Base-by-base conservation (phyloP, 2,888 invertebrate species). In the Euplagia quadripunctaria region DNA sequence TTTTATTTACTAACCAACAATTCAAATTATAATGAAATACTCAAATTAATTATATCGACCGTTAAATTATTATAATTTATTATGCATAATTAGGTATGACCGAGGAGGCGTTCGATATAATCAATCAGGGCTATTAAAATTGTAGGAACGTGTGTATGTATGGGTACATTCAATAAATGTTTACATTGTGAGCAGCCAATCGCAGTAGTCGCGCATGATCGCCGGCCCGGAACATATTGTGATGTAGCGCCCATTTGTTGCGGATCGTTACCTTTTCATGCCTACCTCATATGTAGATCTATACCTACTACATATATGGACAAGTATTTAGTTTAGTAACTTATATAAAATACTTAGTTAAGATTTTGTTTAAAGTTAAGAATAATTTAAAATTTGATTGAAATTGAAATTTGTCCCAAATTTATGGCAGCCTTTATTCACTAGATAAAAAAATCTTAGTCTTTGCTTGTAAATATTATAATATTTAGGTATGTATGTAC, bases 121-220 rank as follows among this genome's bases (percentile, higher is more conserved):
- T 88, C 87, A 83, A 88, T 88, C 84, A 87, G 79, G 75, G 74
- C 72, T 78, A 84, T 80, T 83, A 84, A 81, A 79, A 80, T 81
- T 79, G 81, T 77, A 76, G 74, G 64, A 71, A 72, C 66, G 64
- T 73, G 51, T 49, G 64, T 75, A 58, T 63, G 51, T 70, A 72
- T 61, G 66, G 31, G 43, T 8, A 61, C 55, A 42, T 75, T 75
- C 72, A 73, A 74, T 79, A 74, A n/a, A 72, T 82, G 75, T 82
- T 81, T 81, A 75, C 71, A 74, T 12, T 75, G 70, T 80, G 74
- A 70, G 73, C 80, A 77, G 78, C 91, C 90, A 91, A 91, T 91
- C 78, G 85, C 79, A 79, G 80, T 74, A 78, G 87, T 86, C 80
- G 77, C 87, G 88, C 89, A 87, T 90, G 90, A 88, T 81, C 80